Evolutionary conservation across 2,113 vertebrate genomes (phyloP), one percentile per base, ranked within the genome.

Genomic region (Coreoperca whiteheadi): DNA sequence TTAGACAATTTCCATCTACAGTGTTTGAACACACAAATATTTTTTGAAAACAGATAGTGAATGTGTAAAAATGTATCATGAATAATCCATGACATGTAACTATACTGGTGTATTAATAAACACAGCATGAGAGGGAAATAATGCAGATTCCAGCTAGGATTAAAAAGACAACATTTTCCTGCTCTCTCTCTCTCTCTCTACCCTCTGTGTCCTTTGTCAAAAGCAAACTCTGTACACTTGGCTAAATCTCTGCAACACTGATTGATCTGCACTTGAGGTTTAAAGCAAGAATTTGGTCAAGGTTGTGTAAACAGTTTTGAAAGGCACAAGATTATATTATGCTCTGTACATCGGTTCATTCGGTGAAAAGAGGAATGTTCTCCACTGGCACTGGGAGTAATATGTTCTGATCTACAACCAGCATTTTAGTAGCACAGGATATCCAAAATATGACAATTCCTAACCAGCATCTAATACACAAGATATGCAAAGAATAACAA

Each of bases 201-300:
- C 14, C 70, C n/a, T 34, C 41, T 72, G n/a, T 14, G 21, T 77
- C 70, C 79, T 82, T 66, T 46, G 57, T 85, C 77, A 74, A 50
- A 48, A 83, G 65, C 16, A 68, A 77, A 77, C 72, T 85, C 32
- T 77, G 67, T 71, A 70, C 57, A 70, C 79, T 66, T 72, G 37
- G 53, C 32, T 76, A 76, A 71, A 86, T 78, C 81, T 84, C 41
- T 87, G 88, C 86, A 89, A 87, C 91, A 81, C n/a, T 72, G 74
- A 66, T 70, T 65, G n/a, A 68, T 72, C 83, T 84, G 60, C 61
- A 87, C 74, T 90, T 81, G 46, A 89, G 79, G 76, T 88, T 74
- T 79, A 81, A 83, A 82, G 80, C 54, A 23, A 91, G 69, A 66
- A 32, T 91, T 95, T 91, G 88, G 88, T 87, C 86, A 88, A 77